A percentile compares a stretch with the other conserved stretches of the same genome.
Evolutionary conservation across 2,797 vertebrate species (phyloP).

Genomic region (Molossus molossus): DNA sequence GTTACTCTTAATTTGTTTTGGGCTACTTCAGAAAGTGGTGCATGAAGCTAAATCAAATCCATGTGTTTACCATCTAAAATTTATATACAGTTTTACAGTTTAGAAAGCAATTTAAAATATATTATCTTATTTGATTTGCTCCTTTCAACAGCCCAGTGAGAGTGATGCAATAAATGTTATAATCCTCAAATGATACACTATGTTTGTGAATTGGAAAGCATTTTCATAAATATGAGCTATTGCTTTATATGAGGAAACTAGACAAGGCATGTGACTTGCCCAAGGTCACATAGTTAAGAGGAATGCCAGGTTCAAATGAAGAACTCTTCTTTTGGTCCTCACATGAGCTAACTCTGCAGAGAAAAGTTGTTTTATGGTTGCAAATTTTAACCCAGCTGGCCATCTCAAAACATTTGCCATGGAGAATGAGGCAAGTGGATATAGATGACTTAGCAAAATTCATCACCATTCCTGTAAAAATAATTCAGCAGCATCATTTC

Average conservation of each 20-base stretch:
- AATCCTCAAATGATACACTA: slow-evolving; percentile 52
- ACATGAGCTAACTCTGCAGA: slow-evolving; percentile 5
- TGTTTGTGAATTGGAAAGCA: background rate
- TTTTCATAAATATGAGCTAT: background rate
- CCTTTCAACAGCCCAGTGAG: slow-evolving; percentile 32
- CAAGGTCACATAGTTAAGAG: slow-evolving; percentile 35
- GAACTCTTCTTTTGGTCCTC: background rate
- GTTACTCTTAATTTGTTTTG: slow-evolving; percentile 34
- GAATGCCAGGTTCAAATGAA: slow-evolving; percentile 43
- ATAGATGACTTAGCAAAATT: slow-evolving; percentile 31
- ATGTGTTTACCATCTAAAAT: slow-evolving; percentile 24
- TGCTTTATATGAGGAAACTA: slow-evolving; percentile 43
- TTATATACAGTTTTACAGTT: slow-evolving; percentile 33
- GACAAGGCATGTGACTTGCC: slow-evolving; percentile 39
- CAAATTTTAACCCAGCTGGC: slow-evolving; percentile 34
- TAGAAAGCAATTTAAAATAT: slow-evolving; percentile 56
- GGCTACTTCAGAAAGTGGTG: background rate
- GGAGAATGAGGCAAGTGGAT: background rate
- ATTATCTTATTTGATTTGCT: slow-evolving; percentile 54
- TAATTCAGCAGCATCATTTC: slow-evolving; percentile 29
- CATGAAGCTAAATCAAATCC: slow-evolving; percentile 29
- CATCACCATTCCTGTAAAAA: slow-evolving; percentile 1
- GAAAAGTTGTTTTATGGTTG: slow-evolving; percentile 15
- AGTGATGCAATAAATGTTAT: slow-evolving; percentile 28
- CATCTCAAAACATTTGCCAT: slow-evolving; percentile 7